phyloP scores from a whole-genome alignment of 2,113 vertebrate genomes.

The Notothenia coriiceps region DNA sequence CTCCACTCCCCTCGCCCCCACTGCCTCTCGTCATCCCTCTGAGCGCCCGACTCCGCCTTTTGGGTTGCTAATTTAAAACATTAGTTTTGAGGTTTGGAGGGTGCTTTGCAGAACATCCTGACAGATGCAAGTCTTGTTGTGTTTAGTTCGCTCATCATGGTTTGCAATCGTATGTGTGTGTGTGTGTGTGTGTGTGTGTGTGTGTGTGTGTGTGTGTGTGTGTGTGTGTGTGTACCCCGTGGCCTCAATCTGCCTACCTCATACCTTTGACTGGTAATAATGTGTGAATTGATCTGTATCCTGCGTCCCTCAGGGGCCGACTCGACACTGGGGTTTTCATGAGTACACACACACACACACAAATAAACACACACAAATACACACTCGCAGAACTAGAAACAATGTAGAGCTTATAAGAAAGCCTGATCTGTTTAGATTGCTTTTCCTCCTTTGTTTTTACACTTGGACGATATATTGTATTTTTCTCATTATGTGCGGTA shows the following conservation, averaged over 20 bases:
- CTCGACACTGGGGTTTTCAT: slow-evolving; percentile 23
- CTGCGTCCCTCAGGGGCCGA: slow-evolving; percentile 29
- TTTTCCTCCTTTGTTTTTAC: slow-evolving; percentile 3
- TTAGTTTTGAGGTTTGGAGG: slow-evolving; percentile 40
- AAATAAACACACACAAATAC: background rate
- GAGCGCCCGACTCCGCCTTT: slow-evolving; percentile 26
- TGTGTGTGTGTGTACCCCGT: slow-evolving; percentile 13
- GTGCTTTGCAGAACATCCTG: slow-evolving; percentile 39
- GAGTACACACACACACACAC: background rate
- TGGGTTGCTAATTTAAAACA: slow-evolving; percentile 40
- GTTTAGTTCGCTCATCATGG: slow-evolving; percentile 22
- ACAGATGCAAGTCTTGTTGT: slow-evolving; percentile 24
- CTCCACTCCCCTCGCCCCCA: background rate
- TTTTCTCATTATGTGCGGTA: background rate
- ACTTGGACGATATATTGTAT: background rate
- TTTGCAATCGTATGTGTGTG: background rate
- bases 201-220: slow-evolving; percentile 34
- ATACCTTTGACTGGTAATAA: slow-evolving; percentile 74
- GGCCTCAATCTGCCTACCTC: slow-evolving; percentile 64
- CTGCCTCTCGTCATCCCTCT: slow-evolving; percentile 21
- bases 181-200: slow-evolving; percentile 21
- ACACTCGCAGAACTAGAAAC: background rate
- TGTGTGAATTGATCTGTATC: slow-evolving; percentile 74
- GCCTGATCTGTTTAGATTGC: slow-evolving; percentile 16
- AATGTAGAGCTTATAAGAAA: background rate